Evolutionary conservation across 2,888 invertebrate genomes (phyloP), one percentile per base, ranked within the genome.

Genomic region (Zaprionus lineosus): DNA sequence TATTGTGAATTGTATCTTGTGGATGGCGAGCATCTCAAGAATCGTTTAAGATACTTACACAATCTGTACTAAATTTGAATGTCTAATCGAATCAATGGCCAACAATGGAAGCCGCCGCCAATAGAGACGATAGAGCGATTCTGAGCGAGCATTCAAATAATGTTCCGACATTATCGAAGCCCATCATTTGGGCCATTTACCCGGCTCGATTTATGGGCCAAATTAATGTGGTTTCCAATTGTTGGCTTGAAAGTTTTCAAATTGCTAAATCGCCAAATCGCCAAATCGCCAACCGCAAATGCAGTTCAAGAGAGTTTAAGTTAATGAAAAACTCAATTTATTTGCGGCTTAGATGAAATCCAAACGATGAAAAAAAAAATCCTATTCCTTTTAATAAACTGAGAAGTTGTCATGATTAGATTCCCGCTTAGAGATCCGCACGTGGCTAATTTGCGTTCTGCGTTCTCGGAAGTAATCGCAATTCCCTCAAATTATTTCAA

Each of bases 301-400:
- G 46, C 40, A 52, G 58, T 67, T 73, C 64, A 76, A 76, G 78
- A 60, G 84, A 65, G 82, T 81, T 74, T 57, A 39, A 28, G 41
- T 44, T 43, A 56, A 55, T 50, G 58, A 53, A 39, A 62, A 67
- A 73, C 34, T 43, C 62, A 44, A 77, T 81, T 81, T 81, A 52
- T 59, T 58, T 74, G 84, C 61, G 84, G 84, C 70, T 75, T 33
- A 12, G n/a, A n/a, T n/a, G n/a, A n/a, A n/a, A n/a, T n/a, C n/a
- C n/a, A n/a, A n/a, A n/a, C n/a, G n/a, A n/a, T n/a, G n/a, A n/a
- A n/a, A n/a, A n/a, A n/a, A n/a, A n/a, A n/a, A n/a, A 9, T 15
- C 14, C n/a, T 40, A 18, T 34, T 36, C 18, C 28, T 29, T 11
- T 34, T 19, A 34, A 41, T 18, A 24, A 59, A 33, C 12, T 33